Conservation (phyloP, 2,113 vertebrate species). For the Azemiops feae region DNA sequence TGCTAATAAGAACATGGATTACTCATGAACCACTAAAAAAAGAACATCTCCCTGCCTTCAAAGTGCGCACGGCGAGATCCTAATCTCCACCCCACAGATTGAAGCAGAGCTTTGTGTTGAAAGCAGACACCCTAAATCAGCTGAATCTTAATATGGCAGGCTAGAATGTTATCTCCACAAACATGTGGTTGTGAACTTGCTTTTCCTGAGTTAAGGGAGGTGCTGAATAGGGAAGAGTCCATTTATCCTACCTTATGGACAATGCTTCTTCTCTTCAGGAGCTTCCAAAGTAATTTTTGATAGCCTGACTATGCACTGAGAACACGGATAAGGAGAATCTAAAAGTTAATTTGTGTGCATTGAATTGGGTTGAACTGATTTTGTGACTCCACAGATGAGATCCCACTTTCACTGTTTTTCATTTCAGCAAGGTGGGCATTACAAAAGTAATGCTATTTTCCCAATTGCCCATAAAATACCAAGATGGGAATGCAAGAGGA, state of each 20-base stretch:
- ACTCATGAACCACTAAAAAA: neutral
- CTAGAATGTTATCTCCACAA: neutral
- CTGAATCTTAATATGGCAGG: neutral
- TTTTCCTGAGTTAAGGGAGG: neutral
- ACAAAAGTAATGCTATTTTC: neutral
- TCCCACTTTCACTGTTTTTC: neutral
- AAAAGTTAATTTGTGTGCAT: neutral
- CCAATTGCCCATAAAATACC: no score
- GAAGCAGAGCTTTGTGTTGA: neutral
- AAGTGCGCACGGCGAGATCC: neutral
- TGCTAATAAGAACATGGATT: slow-evolving; percentile 20
- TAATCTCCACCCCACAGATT: neutral
- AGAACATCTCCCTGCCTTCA: neutral
- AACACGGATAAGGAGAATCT: neutral
- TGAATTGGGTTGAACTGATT: neutral
- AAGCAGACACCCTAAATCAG: neutral
- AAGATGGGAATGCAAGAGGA: no score
- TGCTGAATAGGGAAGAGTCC: neutral
- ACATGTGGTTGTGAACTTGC: neutral
- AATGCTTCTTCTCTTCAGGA: neutral
- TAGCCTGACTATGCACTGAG: neutral
- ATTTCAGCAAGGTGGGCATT: neutral
- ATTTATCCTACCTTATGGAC: neutral
- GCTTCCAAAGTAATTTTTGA: neutral
- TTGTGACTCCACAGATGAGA: neutral